These are phyloP conservation scores for Brachypalpus laphriformis DNA, from an alignment of 2,888 invertebrate genomes.

Conservation along the genomic window DNA sequence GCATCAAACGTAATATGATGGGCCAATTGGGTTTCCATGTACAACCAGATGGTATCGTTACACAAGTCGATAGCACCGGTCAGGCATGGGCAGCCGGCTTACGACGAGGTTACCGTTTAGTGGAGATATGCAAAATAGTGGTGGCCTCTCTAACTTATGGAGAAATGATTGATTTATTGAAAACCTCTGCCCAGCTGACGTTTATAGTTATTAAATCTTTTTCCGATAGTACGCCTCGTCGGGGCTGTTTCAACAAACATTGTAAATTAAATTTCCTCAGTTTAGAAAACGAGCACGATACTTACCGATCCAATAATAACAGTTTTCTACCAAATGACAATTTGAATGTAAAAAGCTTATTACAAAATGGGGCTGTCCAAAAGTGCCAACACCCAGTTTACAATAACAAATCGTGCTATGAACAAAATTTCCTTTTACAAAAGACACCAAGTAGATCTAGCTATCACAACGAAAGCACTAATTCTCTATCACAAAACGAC, in stretches of 20 bases:
- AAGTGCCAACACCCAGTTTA: constrained; percentile 82
- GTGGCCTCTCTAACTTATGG: constrained; percentile 95
- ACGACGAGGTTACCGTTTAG: constrained; percentile 93
- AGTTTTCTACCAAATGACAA: constrained; percentile 38
- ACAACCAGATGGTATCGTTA: constrained; percentile 96
- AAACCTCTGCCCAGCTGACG: constrained; percentile 94
- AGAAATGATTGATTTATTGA: constrained; percentile 95
- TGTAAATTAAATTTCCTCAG: constrained; percentile 86
- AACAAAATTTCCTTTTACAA: constrained; percentile 90
- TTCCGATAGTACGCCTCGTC: constrained; percentile 87
- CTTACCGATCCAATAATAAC: constrained; percentile 33
- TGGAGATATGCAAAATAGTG: constrained; percentile 95
- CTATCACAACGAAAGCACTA: constrained; percentile 89
- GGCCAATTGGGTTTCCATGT: constrained; percentile 95
- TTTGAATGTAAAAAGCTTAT: constrained; percentile 63
- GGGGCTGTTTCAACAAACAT: constrained; percentile 86
- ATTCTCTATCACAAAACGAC: constrained; percentile 82
- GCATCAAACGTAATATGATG: constrained; percentile 90
- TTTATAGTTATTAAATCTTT: constrained; percentile 91
- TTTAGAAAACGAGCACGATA: constrained; percentile 88
- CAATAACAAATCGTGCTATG: constrained; percentile 87
- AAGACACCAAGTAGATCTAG: constrained; percentile 92
- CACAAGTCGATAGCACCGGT: constrained; percentile 84
- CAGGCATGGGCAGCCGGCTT: constrained; percentile 90
- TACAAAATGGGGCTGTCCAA: constrained; percentile 78